Percentiles rank a stretch among this genome's conserved stretches.
Conservation (phyloP, 2,113 vertebrate genomes). For the Meriones unguiculatus region DNA sequence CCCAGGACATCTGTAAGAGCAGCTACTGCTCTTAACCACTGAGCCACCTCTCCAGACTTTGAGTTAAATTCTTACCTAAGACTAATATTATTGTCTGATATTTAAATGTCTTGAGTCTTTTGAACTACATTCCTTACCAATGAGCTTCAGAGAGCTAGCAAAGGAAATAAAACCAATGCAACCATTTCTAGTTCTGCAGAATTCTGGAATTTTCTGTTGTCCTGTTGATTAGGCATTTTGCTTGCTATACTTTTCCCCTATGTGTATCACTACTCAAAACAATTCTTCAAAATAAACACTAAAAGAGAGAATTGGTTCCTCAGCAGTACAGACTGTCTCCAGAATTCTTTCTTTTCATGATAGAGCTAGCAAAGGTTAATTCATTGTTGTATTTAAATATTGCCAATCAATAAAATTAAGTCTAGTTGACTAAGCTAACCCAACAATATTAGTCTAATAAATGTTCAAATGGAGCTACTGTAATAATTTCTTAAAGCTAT, state of each 20-base stretch:
- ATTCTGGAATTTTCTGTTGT: not conserved
- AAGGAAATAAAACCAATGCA: not conserved
- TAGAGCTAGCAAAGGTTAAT: not conserved
- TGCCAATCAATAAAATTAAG: not conserved
- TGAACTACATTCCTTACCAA: not conserved
- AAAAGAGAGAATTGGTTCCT: constrained; percentile 27
- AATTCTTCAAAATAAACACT: not conserved
- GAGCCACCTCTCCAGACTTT: not conserved
- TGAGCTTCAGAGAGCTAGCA: constrained; percentile 11
- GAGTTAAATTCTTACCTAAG: not conserved
- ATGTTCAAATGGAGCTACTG: constrained; percentile 1
- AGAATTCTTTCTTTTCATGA: not conserved
- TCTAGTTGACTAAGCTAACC: not conserved
- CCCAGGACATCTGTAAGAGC: not conserved
- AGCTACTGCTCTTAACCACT: not conserved
- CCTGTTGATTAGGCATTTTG: not conserved
- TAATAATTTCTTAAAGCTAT: not conserved
- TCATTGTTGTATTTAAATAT: not conserved
- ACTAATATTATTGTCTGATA: not conserved
- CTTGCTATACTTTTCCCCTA: not conserved
- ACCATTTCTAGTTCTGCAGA: constrained; percentile 10
- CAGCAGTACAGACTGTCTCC: not conserved
- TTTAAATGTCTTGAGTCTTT: not conserved
- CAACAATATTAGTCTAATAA: not conserved
- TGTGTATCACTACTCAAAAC: not conserved